Percentiles rank a stretch among this genome's conserved stretches.
These are phyloP conservation scores for Quiscalus mexicanus DNA, from an alignment of 2,113 vertebrate genomes.

Conservation along the genomic window DNA sequence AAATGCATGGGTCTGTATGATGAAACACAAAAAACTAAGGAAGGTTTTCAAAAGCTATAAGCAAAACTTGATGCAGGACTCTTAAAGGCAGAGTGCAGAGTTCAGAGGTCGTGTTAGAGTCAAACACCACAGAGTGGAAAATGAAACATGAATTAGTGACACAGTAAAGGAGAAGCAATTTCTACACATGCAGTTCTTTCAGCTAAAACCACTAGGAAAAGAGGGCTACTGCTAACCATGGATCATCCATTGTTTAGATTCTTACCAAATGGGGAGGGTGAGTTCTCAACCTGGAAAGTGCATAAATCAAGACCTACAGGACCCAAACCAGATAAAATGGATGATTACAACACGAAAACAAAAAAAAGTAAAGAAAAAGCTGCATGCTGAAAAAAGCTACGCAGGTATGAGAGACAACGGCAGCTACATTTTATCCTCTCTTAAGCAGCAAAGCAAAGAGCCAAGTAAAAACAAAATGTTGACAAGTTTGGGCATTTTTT, in stretches of 20 bases:
- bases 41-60: constrained; percentile 13
- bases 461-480: constrained; percentile 21
- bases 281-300: constrained; percentile 94
- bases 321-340: constrained; percentile 94
- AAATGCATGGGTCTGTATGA: constrained; percentile 43
- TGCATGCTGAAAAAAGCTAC: constrained; percentile 59
- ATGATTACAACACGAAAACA: constrained; percentile 82
- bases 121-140: constrained; percentile 29
- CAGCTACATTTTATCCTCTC: constrained; percentile 21
- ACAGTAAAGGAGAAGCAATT: constrained; percentile 38
- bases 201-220: constrained; percentile 65
- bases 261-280: constrained; percentile 96
- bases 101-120: neutral
- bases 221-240: constrained; percentile 80
- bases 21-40: constrained; percentile 20
- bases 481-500: neutral
- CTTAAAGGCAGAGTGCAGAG: neutral
- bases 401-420: constrained; percentile 44
- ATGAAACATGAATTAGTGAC: constrained; percentile 68
- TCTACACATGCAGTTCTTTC: constrained; percentile 69
- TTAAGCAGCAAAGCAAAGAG: constrained; percentile 57
- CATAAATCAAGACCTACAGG: constrained; percentile 99
- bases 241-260: constrained; percentile 79
- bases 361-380: constrained; percentile 58
- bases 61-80: constrained; percentile 10